These are phyloP conservation scores for Peromyscus nudipes DNA, from an alignment of 2,797 vertebrate genomes.

Conservation along the genomic window DNA sequence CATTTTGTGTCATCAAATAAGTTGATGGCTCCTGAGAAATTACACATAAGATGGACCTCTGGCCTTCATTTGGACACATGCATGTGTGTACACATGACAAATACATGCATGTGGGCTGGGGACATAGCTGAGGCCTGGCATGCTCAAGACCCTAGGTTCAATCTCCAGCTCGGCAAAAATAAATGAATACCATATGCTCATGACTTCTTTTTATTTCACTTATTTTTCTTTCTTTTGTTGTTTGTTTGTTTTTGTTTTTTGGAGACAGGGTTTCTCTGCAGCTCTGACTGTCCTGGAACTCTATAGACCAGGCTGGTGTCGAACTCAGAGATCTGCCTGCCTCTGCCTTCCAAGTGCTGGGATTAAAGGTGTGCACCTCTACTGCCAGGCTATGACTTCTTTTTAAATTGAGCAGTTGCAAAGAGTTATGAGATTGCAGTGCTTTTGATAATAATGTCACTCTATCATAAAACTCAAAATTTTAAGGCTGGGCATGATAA, in stretches of 20 bases:
- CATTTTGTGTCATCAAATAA: neutral
- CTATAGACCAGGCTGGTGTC: neutral
- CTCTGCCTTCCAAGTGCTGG: neutral
- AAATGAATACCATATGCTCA: no score
- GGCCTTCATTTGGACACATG: neutral
- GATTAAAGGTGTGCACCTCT: neutral
- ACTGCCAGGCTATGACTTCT: neutral
- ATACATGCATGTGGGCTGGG: neutral
- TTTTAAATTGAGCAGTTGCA: neutral
- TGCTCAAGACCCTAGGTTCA: neutral
- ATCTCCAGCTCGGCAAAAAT: neutral
- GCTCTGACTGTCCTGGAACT: neutral
- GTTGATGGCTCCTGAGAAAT: neutral
- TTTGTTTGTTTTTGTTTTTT: neutral
- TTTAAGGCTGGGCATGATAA: neutral
- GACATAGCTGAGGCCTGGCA: neutral
- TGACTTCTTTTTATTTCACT: no score
- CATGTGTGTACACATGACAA: neutral
- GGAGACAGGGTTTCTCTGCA: neutral
- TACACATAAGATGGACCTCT: neutral
- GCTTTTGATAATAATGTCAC: slow-evolving; percentile 31
- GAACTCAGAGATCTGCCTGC: neutral
- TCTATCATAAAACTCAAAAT: neutral
- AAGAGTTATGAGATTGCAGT: neutral
- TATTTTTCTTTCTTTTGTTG: neutral